These are phyloP conservation scores for Aix galericulata DNA, from an alignment of 2,113 vertebrate species.

Conservation along the genomic window DNA sequence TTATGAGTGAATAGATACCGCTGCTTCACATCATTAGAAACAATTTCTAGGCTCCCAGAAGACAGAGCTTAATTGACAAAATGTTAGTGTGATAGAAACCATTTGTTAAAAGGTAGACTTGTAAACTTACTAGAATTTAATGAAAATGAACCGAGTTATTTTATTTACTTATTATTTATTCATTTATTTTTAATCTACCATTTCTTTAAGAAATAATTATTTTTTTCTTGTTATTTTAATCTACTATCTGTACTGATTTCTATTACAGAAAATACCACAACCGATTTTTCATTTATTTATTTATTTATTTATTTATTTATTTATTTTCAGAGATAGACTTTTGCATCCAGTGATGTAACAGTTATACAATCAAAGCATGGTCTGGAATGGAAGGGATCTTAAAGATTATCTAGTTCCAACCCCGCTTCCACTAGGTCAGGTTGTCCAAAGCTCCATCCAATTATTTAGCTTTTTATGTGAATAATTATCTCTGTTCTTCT, in stretches of 20 bases:
- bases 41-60: conserved; percentile 38
- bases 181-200: neutral
- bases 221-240: neutral
- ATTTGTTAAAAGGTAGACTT: conserved; percentile 28
- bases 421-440: too few species aligned
- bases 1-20: neutral
- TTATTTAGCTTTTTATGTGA: neutral
- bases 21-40: conserved; percentile 41
- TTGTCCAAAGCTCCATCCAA: too few species aligned
- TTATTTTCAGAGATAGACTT: neutral
- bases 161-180: neutral
- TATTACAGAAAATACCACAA: neutral
- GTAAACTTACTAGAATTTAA: neutral
- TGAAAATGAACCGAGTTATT: neutral
- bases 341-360: neutral
- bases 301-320: too few species aligned
- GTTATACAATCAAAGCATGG: too few species aligned
- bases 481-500: neutral
- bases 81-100: neutral
- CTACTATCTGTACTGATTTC: neutral
- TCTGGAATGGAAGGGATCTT: too few species aligned
- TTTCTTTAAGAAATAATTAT: neutral
- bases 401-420: too few species aligned
- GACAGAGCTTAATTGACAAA: conserved; percentile 57
- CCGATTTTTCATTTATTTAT: neutral